Evolutionary conservation across 2,888 invertebrate species (phyloP), one percentile per base, ranked within the genome.

Genomic region (Melinaea marsaeus): DNA sequence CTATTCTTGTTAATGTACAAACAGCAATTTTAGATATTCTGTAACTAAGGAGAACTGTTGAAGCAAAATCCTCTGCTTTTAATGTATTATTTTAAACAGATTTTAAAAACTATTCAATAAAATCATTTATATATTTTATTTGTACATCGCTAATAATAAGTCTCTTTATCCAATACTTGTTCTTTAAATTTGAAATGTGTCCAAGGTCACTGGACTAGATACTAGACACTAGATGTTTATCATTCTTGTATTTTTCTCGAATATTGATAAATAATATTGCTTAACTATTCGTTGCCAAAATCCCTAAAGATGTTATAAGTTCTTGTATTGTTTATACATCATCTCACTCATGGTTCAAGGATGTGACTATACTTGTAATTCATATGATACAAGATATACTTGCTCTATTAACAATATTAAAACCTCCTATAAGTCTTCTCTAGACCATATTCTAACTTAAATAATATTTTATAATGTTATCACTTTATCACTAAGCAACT

Each of bases 151-250:
- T 55, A 4, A 67, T 72, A 2, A 70, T 69, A 4, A 76, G 62
- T 54, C 63, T 69, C 37, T 70, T 58, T 32, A 74, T 68, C 77
- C 76, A 76, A n/a, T 72, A 64, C 13, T 58, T 35, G 34, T 75
- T 77, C 51, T 63, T 68, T 3, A 77, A 45, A 59, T 76, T 73
- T 5, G 74, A 73, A 37, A 75, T 69, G 47, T 77, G 76, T 0
- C 75, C 77, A 56, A 70, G 71, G 33, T 75, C 73, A 62, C 75
- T 76, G 5, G 73, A n/a, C n/a, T n/a, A n/a, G n/a, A n/a, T n/a
- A n/a, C n/a, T n/a, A n/a, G n/a, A n/a, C n/a, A n/a, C n/a, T n/a
- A 67, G 3, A 77, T 60, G 55, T 77, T 76, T 0, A 77, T 58
- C 0, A 76, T 75, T 65, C 76, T 68, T 9, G 75, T 76, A 37